Conservation (phyloP, 2,888 invertebrate genomes). For the Drosophila yooni region DNA sequence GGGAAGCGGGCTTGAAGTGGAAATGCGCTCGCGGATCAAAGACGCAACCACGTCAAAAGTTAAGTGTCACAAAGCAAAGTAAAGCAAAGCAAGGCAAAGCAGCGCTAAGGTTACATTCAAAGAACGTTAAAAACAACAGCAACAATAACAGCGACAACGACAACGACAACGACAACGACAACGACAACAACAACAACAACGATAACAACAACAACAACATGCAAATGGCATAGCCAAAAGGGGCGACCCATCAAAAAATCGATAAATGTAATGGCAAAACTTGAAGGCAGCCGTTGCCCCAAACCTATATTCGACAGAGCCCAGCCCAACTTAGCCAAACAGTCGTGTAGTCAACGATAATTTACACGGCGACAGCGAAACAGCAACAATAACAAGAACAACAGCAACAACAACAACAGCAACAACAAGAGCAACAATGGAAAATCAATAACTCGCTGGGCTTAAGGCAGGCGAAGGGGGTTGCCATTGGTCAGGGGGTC, state of each 20-base stretch:
- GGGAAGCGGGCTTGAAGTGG: not conserved
- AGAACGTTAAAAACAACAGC: slow-evolving; percentile 25
- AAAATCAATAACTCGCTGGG: slow-evolving; percentile 56
- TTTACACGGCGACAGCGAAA: slow-evolving; percentile 66
- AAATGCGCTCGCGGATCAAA: slow-evolving; percentile 55
- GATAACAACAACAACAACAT: slow-evolving; percentile 34
- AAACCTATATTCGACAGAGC: not conserved
- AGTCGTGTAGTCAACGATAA: slow-evolving; percentile 64
- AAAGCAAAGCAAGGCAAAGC: slow-evolving; percentile 38
- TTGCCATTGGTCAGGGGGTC: slow-evolving; percentile 26
- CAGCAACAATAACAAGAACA: slow-evolving; percentile 21
- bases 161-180: slow-evolving; percentile 6
- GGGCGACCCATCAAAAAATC: slow-evolving; percentile 53
- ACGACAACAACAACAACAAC: slow-evolving; percentile 11
- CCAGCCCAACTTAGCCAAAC: slow-evolving; percentile 2
- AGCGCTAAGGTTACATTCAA: slow-evolving; percentile 54
- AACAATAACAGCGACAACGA: slow-evolving; percentile 14
- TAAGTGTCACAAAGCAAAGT: slow-evolving; percentile 72
- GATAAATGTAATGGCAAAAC: slow-evolving; percentile 72
- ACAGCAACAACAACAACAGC: slow-evolving; percentile 2
- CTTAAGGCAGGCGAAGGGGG: slow-evolving; percentile 40
- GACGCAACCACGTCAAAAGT: slow-evolving; percentile 70
- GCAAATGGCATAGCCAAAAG: slow-evolving; percentile 36
- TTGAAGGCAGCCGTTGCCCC: slow-evolving; percentile 54
- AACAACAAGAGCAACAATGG: not conserved